A percentile compares a stretch with the other conserved stretches of the same genome.
Conservation (phyloP, 2,113 vertebrate species). For the Pionites leucogaster region DNA sequence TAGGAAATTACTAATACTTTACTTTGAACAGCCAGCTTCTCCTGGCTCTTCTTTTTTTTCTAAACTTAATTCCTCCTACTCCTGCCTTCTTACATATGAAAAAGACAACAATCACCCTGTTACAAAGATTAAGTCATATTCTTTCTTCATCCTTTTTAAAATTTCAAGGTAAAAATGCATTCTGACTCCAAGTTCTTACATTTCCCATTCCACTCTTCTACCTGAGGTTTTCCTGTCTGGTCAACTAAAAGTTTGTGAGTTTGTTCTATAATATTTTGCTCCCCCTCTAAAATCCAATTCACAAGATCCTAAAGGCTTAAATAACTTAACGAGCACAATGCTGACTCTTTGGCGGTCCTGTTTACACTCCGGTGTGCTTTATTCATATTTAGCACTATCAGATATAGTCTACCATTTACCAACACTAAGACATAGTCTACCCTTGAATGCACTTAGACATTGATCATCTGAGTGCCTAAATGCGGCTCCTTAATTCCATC, state of each 20-base stretch:
- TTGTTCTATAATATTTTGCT: not conserved
- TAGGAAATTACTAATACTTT: slow-evolving; percentile 77
- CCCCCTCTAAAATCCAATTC: slow-evolving; percentile 21
- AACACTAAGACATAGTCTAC: not conserved
- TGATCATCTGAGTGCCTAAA: not conserved
- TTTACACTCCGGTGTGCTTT: not conserved
- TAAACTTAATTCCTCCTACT: slow-evolving; percentile 54
- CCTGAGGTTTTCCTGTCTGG: not conserved
- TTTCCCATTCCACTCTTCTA: not conserved
- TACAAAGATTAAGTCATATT: not conserved
- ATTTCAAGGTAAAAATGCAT: not conserved
- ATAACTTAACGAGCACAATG: not conserved
- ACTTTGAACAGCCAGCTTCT: slow-evolving; percentile 63
- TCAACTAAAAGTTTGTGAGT: not conserved
- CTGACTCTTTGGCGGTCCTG: not conserved
- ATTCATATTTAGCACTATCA: slow-evolving; percentile 18
- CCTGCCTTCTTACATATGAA: slow-evolving; percentile 20
- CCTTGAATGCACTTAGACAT: not conserved
- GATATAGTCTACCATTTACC: not conserved
- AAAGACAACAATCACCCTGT: not conserved
- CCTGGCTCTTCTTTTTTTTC: slow-evolving; percentile 40
- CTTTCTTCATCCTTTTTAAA: not conserved
- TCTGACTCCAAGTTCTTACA: not conserved
- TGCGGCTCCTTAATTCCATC: not conserved
- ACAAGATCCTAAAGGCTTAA: slow-evolving; percentile 5